Conservation (phyloP, 2,797 vertebrate species). For the Bryconaethiops microstoma region DNA sequence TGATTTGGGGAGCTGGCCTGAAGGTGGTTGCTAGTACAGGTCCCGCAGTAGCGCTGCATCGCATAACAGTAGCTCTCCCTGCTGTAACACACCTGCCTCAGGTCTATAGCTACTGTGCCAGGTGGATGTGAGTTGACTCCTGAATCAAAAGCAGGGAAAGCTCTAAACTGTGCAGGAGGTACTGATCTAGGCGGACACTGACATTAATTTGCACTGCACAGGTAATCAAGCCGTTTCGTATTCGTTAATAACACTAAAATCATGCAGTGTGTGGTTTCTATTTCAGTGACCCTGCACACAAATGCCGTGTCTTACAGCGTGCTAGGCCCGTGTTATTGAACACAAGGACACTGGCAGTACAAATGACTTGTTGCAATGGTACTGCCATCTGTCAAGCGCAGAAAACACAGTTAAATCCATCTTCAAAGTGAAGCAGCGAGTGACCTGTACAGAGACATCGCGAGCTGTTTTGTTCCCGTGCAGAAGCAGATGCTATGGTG, state of each 20-base stretch:
- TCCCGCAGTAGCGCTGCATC: not conserved
- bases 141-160: not conserved
- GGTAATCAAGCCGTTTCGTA: not conserved
- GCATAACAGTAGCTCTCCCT: not conserved
- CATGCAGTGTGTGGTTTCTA: not conserved
- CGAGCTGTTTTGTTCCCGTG: not conserved
- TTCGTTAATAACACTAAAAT: not conserved
- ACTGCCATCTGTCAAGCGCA: not conserved
- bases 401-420: not conserved
- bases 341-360: not conserved
- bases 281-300: not conserved
- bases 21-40: not conserved
- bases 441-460: conserved; percentile 7
- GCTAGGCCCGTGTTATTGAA: not conserved
- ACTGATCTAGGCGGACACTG: conserved; percentile 11
- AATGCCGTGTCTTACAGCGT: not conserved
- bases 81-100: not conserved
- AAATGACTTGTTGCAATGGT: not conserved
- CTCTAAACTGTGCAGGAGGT: not conserved
- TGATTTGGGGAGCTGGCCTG: not conserved
- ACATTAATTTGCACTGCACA: not conserved
- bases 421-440: not conserved
- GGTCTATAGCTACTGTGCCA: conserved; percentile 7
- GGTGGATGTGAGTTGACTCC: not conserved
- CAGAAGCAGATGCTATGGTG: conserved; percentile 30